phyloP scores from a whole-genome alignment of 2,113 vertebrate genomes.

The Pomatostomus ruficeps region DNA sequence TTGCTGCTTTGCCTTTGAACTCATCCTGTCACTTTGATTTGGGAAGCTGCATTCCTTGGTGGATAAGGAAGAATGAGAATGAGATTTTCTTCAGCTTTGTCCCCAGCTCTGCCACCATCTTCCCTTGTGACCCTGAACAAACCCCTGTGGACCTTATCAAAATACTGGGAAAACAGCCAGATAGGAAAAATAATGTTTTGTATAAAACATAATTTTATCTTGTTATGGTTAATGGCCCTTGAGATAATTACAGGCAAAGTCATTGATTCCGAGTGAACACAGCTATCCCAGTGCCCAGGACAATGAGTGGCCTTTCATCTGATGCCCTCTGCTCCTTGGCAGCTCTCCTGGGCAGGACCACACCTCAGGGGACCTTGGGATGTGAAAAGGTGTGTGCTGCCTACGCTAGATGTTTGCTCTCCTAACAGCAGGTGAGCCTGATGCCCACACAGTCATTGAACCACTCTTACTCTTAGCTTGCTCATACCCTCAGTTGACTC shows the following conservation, averaged over 20 bases:
- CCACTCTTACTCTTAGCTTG: background rate
- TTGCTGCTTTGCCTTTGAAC: background rate
- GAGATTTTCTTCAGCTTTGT: background rate
- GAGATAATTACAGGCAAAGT: background rate
- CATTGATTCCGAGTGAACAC: background rate
- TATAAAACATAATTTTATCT: background rate
- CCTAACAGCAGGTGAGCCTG: background rate
- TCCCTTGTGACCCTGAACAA: background rate
- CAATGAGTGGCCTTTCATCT: background rate
- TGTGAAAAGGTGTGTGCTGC: background rate
- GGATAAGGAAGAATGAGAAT: background rate
- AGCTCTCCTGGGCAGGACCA: background rate
- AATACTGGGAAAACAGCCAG: background rate
- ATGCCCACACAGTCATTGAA: background rate
- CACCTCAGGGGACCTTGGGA: background rate
- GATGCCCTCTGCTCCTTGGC: background rate
- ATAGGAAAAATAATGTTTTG: background rate
- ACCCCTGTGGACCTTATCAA: background rate
- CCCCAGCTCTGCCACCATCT: background rate
- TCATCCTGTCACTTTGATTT: background rate
- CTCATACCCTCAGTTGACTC: background rate
- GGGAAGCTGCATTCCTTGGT: background rate
- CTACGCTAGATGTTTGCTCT: accelerated
- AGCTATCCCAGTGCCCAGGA: background rate
- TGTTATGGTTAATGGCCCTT: background rate